Base-by-base conservation (phyloP, 2,113 vertebrate species). In the Hepsetus odoe region DNA sequence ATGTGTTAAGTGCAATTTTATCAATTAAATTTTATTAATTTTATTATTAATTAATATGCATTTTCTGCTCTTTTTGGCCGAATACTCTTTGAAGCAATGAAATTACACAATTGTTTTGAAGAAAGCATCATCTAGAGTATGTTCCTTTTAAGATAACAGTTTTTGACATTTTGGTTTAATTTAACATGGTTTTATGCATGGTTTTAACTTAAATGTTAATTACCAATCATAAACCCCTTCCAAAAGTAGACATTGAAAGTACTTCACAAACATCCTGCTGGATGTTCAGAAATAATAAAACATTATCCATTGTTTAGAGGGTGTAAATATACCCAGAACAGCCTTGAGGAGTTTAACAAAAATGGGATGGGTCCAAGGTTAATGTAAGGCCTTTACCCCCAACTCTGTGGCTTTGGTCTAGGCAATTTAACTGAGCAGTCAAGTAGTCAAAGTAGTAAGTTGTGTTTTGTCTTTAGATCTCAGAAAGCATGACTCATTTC, bases 21-120 rank as follows among this genome's bases (percentile, higher is more conserved):
- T n/a, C n/a, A n/a, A n/a, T n/a, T n/a, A n/a, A n/a, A n/a, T n/a
- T n/a, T n/a, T n/a, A n/a, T n/a, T n/a, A n/a, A n/a, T n/a, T n/a
- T n/a, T n/a, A n/a, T n/a, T n/a, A n/a, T 86, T 85, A 90, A 62
- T 78, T 69, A 62, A 28, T 20, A 1, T 35, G 46, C 22, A 32
- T 59, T 73, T 72, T 70, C 28, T 69, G 22, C 26, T 16, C 78
- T 88, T 87, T 87, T 88, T 87, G 71, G 86, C 80, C 89, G 86
- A 89, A 88, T 72, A 85, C 11, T 42, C 28, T 89, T 88, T 89
- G 83, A 90, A 89, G 86, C 32, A 38, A 82, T 74, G 84, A 86
- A 84, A 87, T 90, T 90, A 84, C 8, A 59, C 82, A 22, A 75
- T 44, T 75, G 64, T 83, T 87, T 86, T 91, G 88, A 89, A 84